Evolutionary conservation across 2,888 invertebrate genomes (phyloP).

Genomic region (Eilema depressum): DNA sequence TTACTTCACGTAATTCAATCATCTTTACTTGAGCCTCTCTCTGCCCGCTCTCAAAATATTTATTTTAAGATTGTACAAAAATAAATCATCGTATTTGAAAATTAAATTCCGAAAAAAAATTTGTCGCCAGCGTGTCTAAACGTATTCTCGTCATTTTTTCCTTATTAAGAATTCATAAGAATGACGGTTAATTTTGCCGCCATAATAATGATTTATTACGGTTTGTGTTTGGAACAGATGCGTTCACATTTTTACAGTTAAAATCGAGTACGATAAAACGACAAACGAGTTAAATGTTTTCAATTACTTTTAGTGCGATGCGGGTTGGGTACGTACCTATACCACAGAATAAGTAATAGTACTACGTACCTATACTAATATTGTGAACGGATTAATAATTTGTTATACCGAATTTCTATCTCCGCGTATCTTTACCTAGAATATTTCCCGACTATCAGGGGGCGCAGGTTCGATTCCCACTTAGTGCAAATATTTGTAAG

Average conservation of each 20-base stretch:
- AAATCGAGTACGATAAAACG: neutral
- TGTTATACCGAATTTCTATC: no score
- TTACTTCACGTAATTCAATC: no score
- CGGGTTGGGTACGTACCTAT: no score
- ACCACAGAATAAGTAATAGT: no score
- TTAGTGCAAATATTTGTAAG: no score
- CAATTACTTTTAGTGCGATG: no score
- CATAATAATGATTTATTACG: conserved; percentile 8
- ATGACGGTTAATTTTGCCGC: conserved; percentile 1
- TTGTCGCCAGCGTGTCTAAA: neutral
- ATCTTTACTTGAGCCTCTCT: neutral
- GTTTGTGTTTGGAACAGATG: conserved; percentile 9
- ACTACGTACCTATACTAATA: no score
- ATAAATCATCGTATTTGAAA: no score
- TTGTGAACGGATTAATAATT: no score
- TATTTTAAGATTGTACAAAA: neutral
- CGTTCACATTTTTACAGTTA: neutral
- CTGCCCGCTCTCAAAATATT: neutral
- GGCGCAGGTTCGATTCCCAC: no score
- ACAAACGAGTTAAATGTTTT: neutral
- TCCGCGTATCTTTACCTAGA: no score
- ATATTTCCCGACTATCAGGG: no score
- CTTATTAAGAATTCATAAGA: neutral
- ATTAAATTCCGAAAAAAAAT: neutral
- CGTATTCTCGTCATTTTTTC: neutral